Percentiles rank a stretch among this genome's conserved stretches.
Conservation (phyloP, 2,113 vertebrate species). For the Melanocharis versteri region DNA sequence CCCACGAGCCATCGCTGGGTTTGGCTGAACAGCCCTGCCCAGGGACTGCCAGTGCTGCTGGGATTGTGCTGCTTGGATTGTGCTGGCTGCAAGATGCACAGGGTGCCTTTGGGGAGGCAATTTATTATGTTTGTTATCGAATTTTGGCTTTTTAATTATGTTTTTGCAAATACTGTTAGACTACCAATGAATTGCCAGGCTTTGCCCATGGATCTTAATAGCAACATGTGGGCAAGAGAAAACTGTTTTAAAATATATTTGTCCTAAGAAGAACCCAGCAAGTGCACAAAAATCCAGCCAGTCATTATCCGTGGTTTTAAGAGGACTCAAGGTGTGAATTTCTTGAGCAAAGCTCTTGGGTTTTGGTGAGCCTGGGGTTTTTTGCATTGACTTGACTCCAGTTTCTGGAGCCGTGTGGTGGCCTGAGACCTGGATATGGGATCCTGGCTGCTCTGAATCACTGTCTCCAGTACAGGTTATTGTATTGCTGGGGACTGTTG, state of each 20-base stretch:
- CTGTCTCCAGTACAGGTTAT: neutral
- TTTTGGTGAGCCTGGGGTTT: neutral
- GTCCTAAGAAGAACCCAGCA: neutral
- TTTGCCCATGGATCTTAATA: neutral
- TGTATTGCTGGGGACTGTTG: neutral
- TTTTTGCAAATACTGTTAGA: neutral
- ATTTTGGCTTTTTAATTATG: neutral
- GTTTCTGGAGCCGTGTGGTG: neutral
- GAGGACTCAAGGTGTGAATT: neutral
- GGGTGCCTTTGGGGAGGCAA: neutral
- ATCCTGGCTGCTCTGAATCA: neutral
- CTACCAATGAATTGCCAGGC: neutral
- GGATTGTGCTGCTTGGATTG: neutral
- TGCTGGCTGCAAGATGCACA: neutral
- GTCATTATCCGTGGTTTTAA: neutral
- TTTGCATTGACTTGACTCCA: neutral
- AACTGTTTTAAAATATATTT: neutral
- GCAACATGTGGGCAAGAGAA: neutral
- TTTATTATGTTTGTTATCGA: neutral
- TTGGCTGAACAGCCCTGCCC: neutral
- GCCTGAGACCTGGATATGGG: accelerated
- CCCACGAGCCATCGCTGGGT: accelerated
- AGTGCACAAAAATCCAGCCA: neutral
- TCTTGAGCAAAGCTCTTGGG: neutral
- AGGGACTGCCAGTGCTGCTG: neutral